Base-by-base conservation (phyloP, 2,888 invertebrate genomes). In the Yponomeuta cagnagella region DNA sequence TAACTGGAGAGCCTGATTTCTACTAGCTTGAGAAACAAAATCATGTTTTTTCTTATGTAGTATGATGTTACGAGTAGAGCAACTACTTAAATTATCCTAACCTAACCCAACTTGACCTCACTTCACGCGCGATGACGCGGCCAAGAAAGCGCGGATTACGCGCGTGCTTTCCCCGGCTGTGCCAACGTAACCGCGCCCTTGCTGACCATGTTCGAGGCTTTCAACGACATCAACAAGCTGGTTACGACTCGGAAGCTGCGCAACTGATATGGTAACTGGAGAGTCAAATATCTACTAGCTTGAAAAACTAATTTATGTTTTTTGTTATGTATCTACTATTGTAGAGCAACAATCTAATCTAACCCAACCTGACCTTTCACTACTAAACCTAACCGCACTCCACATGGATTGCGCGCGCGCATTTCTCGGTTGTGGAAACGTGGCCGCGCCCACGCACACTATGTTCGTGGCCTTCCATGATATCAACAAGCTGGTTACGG, bases 401-500 rank as follows among this genome's bases (percentile, higher is more conserved):
- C 37, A 37, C 37, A 5, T 2, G 37, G 37, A 4, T 37, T 37
- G 37, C 37, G 5, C 37, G 37, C 37, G 37, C 37, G 37, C 37
- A 37, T 5, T 37, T 0, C 93, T 76, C 0, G 93, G 93, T 2
- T 97, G 97, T 83, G 90, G 94, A 1, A 81, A 90, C 0, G 93
- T 94, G 69, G 93, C 94, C 0, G 93, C 94, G 43, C 94, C 95
- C 68, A 93, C 94, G 69, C 96, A 97, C 72, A 97, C 97, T 23
- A 97, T 97, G 96, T 93, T 97, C 70, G 96, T 96, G 48, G 96
- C 97, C 0, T 97, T 95, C 86, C 95, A 97, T 77, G 96, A 97
- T 77, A 97, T 97, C 76, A 97, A 97, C 81, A 97, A 97, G 87
- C 93, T 97, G 74, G 97, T 97, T 2, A 4, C 23, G 23, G 23